These are phyloP conservation scores for Hemichromis elongatus DNA, from an alignment of 2,113 vertebrate genomes.

Conservation along the genomic window DNA sequence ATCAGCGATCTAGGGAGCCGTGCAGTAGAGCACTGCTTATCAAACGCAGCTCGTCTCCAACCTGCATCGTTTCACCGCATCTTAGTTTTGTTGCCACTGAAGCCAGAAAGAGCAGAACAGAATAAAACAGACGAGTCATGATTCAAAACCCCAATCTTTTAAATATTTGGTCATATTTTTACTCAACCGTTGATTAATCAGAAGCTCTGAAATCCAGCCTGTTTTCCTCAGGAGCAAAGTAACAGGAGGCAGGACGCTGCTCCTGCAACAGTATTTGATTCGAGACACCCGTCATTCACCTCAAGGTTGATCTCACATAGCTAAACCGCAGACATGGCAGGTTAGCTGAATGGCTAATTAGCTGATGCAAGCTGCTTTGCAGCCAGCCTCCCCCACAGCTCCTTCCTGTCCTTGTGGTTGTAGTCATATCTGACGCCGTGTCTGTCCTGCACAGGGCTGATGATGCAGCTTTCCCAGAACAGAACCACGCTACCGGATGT, in stretches of 20 bases:
- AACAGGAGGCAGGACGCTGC: not conserved
- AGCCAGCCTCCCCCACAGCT: not conserved
- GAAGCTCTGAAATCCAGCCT: not conserved
- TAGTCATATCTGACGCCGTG: not conserved
- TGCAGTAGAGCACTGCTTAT: not conserved
- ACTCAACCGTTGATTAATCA: not conserved
- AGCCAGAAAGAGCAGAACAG: not conserved
- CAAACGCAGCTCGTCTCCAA: not conserved
- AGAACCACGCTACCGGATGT: not conserved
- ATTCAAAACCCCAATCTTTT: not conserved
- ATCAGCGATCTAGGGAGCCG: not conserved
- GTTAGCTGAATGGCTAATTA: not conserved
- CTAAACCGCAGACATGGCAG: not conserved
- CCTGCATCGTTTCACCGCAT: not conserved
- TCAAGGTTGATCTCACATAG: not conserved
- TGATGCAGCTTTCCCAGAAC: not conserved
- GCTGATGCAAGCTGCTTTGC: not conserved
- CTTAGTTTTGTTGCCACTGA: not conserved
- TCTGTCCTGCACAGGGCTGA: not conserved
- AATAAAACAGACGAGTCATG: not conserved
- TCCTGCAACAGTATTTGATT: not conserved
- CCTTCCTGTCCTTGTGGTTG: fast-evolving
- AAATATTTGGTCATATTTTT: not conserved
- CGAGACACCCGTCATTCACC: not conserved
- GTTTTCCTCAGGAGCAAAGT: not conserved